Evolutionary conservation across 2,797 vertebrate genomes (phyloP), one percentile per base, ranked within the genome.

Genomic region (Gymnodraco acuticeps): DNA sequence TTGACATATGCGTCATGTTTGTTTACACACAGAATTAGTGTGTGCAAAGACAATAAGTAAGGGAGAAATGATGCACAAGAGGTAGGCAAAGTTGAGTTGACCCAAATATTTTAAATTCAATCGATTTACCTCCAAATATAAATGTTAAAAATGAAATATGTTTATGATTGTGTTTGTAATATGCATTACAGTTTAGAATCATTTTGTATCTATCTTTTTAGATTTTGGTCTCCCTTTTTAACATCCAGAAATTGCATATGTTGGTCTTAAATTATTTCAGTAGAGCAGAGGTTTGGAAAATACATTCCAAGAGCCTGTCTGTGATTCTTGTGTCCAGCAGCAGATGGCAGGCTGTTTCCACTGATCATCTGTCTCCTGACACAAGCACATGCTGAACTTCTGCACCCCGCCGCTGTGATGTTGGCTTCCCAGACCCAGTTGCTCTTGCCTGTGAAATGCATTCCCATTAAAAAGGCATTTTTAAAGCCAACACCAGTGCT

Each of bases 271-370:
- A 82, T 75, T 53, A 54, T 62, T 62, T 64, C 9, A 56, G 45
- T 59, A 19, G 13, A 54, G 17, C 51, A 70, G 54, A 55, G n/a
- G 7, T 68, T 17, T 73, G 47, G 73, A 56, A 78, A 64, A 27
- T 56, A 68, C 56, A 4, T 27, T 73, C 71, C 6, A 11, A 70
- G 38, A 52, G 60, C 27, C 23, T 9, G 16, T 27, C 3, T 88
- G 87, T 77, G 33, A 56, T 87, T 58, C 85, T 70, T 2, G 38
- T 2, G 5, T 31, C 53, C 50, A 64, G 65, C 95, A 95, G 94
- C 91, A 95, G 95, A 93, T 94, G 95, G 94, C 94, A 96, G 95
- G 81, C 94, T 95, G 94, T 93, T 93, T 95, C 94, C 93, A 95
- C 89, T 88, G 77, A 89, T 91, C 66, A 80, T 68, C 64, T 47